Base-by-base conservation (phyloP, 2,888 invertebrate genomes). In the Marronus borbonicus region DNA sequence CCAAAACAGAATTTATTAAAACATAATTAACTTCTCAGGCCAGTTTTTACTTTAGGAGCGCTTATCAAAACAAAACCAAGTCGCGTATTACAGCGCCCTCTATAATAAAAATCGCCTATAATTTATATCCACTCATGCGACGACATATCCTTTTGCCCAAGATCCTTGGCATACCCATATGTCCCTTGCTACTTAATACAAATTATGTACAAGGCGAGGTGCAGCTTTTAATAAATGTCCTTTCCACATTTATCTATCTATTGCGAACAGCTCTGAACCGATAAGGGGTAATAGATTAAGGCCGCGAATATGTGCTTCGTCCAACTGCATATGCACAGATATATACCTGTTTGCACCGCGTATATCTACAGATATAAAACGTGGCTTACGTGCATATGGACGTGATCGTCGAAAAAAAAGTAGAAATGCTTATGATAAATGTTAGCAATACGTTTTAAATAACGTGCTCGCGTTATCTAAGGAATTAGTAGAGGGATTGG, bases 61-160 rank as follows among this genome's bases (percentile, higher is more conserved):
- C 76, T 65, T 77, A 70, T 70, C 62, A 70, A 72, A 58, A 17
- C 8, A 17, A 68, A 68, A 52, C 66, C 36, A 14, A 39, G 20
- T 49, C 17, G 39, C 31, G 17, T 20, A 24, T 60, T 17, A 10
- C 62, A 62, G 60, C 50, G 62, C 69, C 69, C 77, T 60, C 62
- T 60, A 69, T 69, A 20, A 64, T 66, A 77, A 77, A 77, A 77
- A 77, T 69, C 77, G 69, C 69, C 28, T 49, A 77, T 77, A 69
- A 77, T 77, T 77, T 77, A 77, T 77, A 50, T 24, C 64, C 77
- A 77, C 62, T 77, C 77, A 62, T 70, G 70, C 62, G 60, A 50
- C 68, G 64, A 77, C 77, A 66, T 77, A 77, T 77, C 60, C 68
- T 62, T 70, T 77, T 77, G 77, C 62, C 70, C 62, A 60, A 24